Base-by-base conservation (phyloP, 1,140 invertebrate genomes). In the Leucophenga varia region DNA sequence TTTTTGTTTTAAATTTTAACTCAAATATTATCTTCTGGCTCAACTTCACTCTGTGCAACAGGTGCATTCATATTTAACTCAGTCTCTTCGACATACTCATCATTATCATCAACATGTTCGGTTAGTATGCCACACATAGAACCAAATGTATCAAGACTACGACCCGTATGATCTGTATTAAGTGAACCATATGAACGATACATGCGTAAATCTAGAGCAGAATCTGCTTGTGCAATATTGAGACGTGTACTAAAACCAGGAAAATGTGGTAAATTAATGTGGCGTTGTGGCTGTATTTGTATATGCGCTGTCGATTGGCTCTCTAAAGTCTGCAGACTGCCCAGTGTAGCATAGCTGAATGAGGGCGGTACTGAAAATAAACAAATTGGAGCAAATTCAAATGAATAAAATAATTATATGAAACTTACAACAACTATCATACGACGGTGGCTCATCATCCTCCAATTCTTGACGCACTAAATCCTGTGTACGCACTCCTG, bases 371-470 rank as follows among this genome's bases (percentile, higher is more conserved):
- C 69, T 72, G 49, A 4, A 48, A 38, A 1, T 1, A 10, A 30
- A 7, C 6, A n/a, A 0, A 47, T 13, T 21, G 19, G 14, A 21
- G 6, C 1, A 25, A 36, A 47, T 43, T n/a, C 1, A 30, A 35
- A 22, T 13, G 17, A 40, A 21, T 4, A 36, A 14, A 42, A 13
- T 3, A 44, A 43, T 13, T 25, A 14, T 7, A 9, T 16, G 0
- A 13, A 4, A 63, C 65, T 64, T 31, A 72, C 69, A 47, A 34
- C 69, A 72, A 58, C 69, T 72, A 28, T 72, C 69, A 21, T 72
- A 72, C 2, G 69, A 61, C 1, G 69, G 69, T 3, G 69, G 69
- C 34, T 69, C 64, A 43, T 72, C 69, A 42, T 72, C 69, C 9
- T 61, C 61, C 4, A 67, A 32, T 2, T 30, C 21, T 21, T 57